phyloP scores from a whole-genome alignment of 2,797 vertebrate genomes.

The Catostomus latipinnis region DNA sequence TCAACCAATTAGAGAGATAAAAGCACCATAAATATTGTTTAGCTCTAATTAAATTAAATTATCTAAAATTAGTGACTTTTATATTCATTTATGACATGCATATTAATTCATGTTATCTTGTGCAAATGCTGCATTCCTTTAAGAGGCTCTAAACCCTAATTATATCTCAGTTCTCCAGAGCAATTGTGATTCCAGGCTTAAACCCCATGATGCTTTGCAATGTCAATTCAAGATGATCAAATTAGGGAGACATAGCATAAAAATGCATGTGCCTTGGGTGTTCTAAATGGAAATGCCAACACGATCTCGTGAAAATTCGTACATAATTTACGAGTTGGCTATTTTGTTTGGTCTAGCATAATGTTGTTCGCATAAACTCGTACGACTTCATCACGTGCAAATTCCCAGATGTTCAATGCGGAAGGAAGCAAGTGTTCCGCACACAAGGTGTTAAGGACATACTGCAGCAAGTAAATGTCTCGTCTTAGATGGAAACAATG shows the following conservation, averaged over 20 bases:
- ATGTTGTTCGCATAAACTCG: too few relatives aligned
- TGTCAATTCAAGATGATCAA: slow-evolving; percentile 76
- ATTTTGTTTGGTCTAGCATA: too few relatives aligned
- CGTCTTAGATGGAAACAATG: too few relatives aligned
- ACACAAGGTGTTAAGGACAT: too few relatives aligned
- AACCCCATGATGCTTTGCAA: slow-evolving; percentile 69
- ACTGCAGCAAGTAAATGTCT: too few relatives aligned
- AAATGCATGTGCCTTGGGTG: slow-evolving; percentile 60
- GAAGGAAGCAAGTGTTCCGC: too few relatives aligned
- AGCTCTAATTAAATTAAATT: slow-evolving; percentile 45
- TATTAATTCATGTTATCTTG: slow-evolving; percentile 53
- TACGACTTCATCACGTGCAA: too few relatives aligned
- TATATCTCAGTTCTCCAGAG: slow-evolving; percentile 46
- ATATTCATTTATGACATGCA: slow-evolving; percentile 51
- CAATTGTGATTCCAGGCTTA: slow-evolving; percentile 51
- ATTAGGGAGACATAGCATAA: slow-evolving; percentile 62
- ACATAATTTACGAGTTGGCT: too few relatives aligned
- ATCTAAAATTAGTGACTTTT: slow-evolving; percentile 45
- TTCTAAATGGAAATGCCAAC: slow-evolving; percentile 18
- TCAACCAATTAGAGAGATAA: slow-evolving; percentile 58
- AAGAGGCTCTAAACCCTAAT: slow-evolving; percentile 56
- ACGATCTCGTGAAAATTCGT: too few relatives aligned
- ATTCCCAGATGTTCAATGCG: too few relatives aligned
- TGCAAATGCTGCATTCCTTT: slow-evolving; percentile 39
- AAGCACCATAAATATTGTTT: slow-evolving; percentile 49